A percentile compares a stretch with the other conserved stretches of the same genome.
phyloP scores from a whole-genome alignment of 2,797 vertebrate genomes.

The Luscinia luscinia region DNA sequence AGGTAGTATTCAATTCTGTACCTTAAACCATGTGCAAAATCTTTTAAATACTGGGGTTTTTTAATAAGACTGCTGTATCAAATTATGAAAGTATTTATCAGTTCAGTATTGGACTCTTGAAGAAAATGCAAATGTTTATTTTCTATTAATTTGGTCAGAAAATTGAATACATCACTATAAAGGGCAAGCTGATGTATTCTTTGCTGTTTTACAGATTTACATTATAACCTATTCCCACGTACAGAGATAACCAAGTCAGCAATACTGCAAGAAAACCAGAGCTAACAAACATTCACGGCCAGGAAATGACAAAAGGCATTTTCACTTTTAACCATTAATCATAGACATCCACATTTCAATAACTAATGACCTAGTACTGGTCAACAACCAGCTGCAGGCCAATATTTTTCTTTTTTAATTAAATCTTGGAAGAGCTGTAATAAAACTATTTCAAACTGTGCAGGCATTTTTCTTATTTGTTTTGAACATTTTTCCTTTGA shows the following conservation, averaged over 20 bases:
- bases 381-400: neutral
- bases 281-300: neutral
- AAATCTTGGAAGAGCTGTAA: conserved; percentile 30
- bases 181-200: neutral
- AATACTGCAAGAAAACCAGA: neutral
- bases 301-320: neutral
- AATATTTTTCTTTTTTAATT: neutral
- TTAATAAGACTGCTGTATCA: neutral
- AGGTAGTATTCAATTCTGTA: neutral
- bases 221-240: neutral
- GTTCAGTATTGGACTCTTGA: neutral
- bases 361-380: neutral
- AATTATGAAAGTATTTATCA: neutral
- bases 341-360: neutral
- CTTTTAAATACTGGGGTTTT: neutral
- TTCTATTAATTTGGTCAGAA: neutral
- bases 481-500: conserved; percentile 55
- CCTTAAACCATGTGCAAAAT: neutral
- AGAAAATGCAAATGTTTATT: neutral
- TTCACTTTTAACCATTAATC: neutral
- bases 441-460: neutral
- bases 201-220: neutral
- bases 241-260: neutral
- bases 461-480: conserved; percentile 9
- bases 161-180: neutral